Base-by-base conservation (phyloP, 2,113 vertebrate species). In the Cinclus mexicanus region DNA sequence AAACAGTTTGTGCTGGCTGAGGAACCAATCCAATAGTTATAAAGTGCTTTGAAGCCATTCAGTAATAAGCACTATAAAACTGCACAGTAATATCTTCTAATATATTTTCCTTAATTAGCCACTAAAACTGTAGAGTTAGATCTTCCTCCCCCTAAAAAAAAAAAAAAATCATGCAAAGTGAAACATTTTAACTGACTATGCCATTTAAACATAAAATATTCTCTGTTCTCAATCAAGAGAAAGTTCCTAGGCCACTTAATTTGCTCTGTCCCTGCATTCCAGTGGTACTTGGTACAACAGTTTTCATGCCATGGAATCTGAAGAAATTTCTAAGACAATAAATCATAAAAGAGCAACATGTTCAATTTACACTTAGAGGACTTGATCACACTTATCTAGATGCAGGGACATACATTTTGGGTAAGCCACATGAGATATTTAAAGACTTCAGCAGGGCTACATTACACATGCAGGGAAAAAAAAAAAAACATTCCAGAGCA, bases 201-300 rank as follows among this genome's bases (percentile, higher is more conserved):
- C 20, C 23, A 68, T 81, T 92, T 93, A 93, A 88, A 86, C 16
- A 75, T 81, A 64, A 95, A 89, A 65, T 41, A 86, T 65, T 1
- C 13, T 61, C 4, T 47, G 11, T 55, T 88, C 5, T 50, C 33
- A 26, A 23, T 49, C 24, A 67, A 64, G 12, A 37, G 42, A 75
- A 67, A 81, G 33, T 53, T 47, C 9, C 20, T 33, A 19, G 8
- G 82, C 26, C 63, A 46, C 14, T 42, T 37, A 79, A 67, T 89
- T 63, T 74, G 14, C 55, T 82, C 61, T 0, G 0, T 91, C n/a
- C 49, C 5, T 39, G 33, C 29, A 11, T 79, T 65, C 39, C 37
- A 59, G 31, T 0, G 0, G 21, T 65, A 52, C 55, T 47, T 0
- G 0, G 8, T 57, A n/a, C 3, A 39, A 41, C 41, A 77, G 50